Conservation (phyloP, 2,888 invertebrate genomes). For the Heliconius hortense region DNA sequence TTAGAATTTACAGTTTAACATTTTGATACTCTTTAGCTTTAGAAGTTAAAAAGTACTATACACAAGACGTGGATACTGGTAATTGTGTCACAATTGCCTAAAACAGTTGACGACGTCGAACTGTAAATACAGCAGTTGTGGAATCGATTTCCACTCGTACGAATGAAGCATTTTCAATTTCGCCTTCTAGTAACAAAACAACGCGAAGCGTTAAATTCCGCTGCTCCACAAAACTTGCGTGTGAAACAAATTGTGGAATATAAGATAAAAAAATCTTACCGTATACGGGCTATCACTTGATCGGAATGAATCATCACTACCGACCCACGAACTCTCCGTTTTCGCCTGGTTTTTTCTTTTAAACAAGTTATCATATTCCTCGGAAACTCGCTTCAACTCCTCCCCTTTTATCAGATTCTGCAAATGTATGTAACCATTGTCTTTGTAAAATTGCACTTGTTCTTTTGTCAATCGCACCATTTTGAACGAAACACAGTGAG, state of each 20-base stretch:
- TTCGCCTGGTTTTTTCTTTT: conserved; percentile 70
- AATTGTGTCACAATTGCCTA: no score
- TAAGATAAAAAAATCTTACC: conserved; percentile 47
- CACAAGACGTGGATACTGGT: no score
- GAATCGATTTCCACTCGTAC: no score
- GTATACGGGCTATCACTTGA: conserved; percentile 53
- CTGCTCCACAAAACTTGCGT: no score
- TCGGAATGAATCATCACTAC: conserved; percentile 65
- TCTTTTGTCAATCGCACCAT: conserved; percentile 67
- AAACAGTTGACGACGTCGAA: no score
- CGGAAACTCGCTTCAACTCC: conserved; percentile 69
- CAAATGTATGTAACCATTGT: conserved; percentile 78
- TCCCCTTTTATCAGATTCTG: conserved; percentile 65
- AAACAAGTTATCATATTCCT: conserved; percentile 79
- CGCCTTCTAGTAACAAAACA: no score
- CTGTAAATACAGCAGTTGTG: no score
- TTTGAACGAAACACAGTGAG: background rate
- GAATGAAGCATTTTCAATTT: no score
- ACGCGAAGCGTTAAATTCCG: no score
- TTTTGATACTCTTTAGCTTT: background rate
- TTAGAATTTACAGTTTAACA: background rate
- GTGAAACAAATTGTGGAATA: no score
- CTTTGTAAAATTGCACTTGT: conserved; percentile 73
- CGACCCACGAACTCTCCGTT: conserved; percentile 81
- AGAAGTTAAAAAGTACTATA: no score